Base-by-base conservation (phyloP, 2,888 invertebrate genomes). In the Nomada flava region DNA sequence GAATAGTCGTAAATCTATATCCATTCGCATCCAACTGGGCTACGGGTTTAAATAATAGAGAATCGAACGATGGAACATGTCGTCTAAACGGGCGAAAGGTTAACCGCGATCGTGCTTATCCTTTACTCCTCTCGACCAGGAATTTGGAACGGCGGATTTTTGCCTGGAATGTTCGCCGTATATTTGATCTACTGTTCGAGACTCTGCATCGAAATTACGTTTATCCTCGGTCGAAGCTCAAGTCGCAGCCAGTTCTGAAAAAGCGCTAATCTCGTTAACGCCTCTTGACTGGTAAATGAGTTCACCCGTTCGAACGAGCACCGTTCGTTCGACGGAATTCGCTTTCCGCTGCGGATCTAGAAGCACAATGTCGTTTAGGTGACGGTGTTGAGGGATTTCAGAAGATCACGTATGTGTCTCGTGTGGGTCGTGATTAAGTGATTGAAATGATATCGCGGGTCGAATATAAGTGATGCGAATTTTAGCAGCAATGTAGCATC, bases 1-100 rank as follows among this genome's bases (percentile, higher is more conserved):
- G 50, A 67, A 67, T 11, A 18, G 10, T 59, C 77, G 26, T 78
- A 78, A 82, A 74, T 77, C 73, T 78, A 70, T 67, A 74, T 77
- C 73, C 70, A 74, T 62, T 80, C 20, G 15, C 44, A n/a, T 29
- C n/a, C n/a, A 18, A 23, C 29, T 11, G 11, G 20, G 20, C 29
- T 13, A 67, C 42, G 18, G 44, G 13, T 4, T 74, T 62, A 64
- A 76, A 76, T 70, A 64, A 76, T 53, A 68, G 63, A 52, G 9
- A 55, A 42, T 52, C 20, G 13, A 42, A 18, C 42, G 1, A 18
- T 2, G 20, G 68, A 55, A 42, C 42, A 26, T 15, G 50, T 47
- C 18, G 44, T 15, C 64, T 53, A 64, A 64, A 23, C 26, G 42
- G 18, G 29, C 44, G 29, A 29, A 60, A 26, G 42, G 53, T 52